phyloP scores from a whole-genome alignment of 2,888 invertebrate genomes.

The Poecilus cupreus region DNA sequence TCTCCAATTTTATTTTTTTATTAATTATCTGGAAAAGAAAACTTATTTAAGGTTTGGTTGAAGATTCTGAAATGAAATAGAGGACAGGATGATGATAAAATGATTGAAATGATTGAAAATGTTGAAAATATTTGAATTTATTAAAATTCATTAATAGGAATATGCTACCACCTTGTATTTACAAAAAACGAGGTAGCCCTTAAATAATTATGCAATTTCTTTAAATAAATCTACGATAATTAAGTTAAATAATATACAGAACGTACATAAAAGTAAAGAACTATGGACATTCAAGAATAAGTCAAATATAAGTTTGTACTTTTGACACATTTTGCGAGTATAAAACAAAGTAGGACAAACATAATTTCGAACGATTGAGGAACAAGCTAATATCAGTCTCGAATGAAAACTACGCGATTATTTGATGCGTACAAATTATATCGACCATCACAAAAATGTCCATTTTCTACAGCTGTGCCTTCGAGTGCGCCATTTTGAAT shows the following conservation, averaged over 20 bases:
- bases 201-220: slow-evolving; percentile 61
- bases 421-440: slow-evolving; percentile 47
- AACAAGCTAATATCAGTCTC: not conserved
- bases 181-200: slow-evolving; percentile 70
- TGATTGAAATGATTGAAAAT: not conserved
- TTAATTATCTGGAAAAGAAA: too few species aligned
- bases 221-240: slow-evolving; percentile 55
- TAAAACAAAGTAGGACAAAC: not conserved
- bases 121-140: slow-evolving; percentile 66
- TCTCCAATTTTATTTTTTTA: too few species aligned
- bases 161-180: slow-evolving; percentile 72
- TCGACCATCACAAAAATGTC: slow-evolving; percentile 54
- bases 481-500: slow-evolving; percentile 63
- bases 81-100: not conserved
- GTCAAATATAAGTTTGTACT: slow-evolving; percentile 30
- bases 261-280: slow-evolving; percentile 49
- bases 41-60: not conserved
- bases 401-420: slow-evolving; percentile 1
- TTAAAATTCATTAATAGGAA: slow-evolving; percentile 71
- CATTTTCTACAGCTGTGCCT: slow-evolving; percentile 52
- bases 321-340: slow-evolving; percentile 25
- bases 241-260: slow-evolving; percentile 52
- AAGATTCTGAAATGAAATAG: not conserved
- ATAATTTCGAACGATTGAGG: not conserved
- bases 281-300: slow-evolving; percentile 23